Percentiles rank a stretch among this genome's conserved stretches.
Evolutionary conservation across 2,113 vertebrate species (phyloP).

Genomic region (Salminus brasiliensis): DNA sequence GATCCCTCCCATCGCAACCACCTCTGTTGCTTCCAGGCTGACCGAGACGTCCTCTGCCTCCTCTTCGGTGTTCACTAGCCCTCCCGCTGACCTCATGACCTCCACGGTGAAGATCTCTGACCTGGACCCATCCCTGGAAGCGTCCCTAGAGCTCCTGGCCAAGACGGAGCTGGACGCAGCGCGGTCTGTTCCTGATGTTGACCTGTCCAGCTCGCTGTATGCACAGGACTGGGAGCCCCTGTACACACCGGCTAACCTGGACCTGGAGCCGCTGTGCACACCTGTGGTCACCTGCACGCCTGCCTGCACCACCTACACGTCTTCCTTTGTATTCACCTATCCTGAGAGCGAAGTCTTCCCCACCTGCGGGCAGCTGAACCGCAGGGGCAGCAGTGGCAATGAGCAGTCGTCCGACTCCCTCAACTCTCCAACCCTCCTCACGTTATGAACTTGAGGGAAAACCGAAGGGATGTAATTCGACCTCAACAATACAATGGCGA

Average conservation of each 20-base stretch:
- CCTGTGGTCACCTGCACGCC: constrained; percentile 95
- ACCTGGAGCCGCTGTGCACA: constrained; percentile 94
- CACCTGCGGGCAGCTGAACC: constrained; percentile 84
- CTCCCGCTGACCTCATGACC: constrained; percentile 53
- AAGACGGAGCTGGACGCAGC: constrained; percentile 81
- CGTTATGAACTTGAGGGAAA: constrained; percentile 73
- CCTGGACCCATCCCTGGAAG: constrained; percentile 79
- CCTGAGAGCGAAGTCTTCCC: constrained; percentile 88
- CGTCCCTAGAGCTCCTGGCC: constrained; percentile 86
- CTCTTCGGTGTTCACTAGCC: constrained; percentile 74
- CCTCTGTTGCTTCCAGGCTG: constrained; percentile 40
- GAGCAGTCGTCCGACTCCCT: constrained; percentile 96
- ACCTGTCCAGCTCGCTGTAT: constrained; percentile 87
- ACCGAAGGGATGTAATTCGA: background rate
- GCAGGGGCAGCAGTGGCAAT: constrained; percentile 90
- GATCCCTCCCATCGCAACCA: constrained; percentile 46
- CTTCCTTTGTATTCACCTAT: constrained; percentile 93
- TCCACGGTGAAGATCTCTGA: constrained; percentile 70
- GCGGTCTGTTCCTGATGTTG: constrained; percentile 91
- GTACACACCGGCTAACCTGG: constrained; percentile 73
- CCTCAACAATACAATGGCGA: background rate
- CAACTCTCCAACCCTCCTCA: constrained; percentile 93
- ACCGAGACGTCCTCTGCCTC: constrained; percentile 62
- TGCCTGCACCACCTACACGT: constrained; percentile 87
- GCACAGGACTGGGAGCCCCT: constrained; percentile 95